Base-by-base conservation (phyloP, 2,888 invertebrate species). In the Drosophila paracracens region DNA sequence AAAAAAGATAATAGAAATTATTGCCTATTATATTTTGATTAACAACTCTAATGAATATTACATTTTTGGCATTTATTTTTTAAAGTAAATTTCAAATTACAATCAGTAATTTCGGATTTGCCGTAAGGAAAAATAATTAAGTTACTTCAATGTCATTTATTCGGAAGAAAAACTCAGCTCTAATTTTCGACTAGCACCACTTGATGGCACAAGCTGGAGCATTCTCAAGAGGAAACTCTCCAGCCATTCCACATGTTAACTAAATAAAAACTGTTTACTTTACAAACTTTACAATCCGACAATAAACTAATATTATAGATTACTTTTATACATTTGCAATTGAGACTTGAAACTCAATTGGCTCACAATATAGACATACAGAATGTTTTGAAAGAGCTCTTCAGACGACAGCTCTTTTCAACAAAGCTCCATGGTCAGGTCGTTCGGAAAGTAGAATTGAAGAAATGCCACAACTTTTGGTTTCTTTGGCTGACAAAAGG, bases 401-500 rank as follows among this genome's bases (percentile, higher is more conserved):
- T 70, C 16, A 65, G 51, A 46, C 48, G 58, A 65, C 59, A 52
- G 64, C 56, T 59, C 59, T 67, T 77, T 77, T 50, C 25, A 33
- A 52, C 31, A 38, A 21, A 21, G 10, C 50, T 62, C 25, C 13
- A 7, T 36, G 35, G 18, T n/a, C 25, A 25, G 33, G 33, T 52
- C 38, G 29, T 21, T 27, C 38, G 33, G 13, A 4, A 40, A 21
- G 29, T 40, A 29, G 46, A 21, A 40, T 68, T 48, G n/a, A 65
- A 50, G 62, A 60, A 76, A 79, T 76, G 35, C 61, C 76, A 35
- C 43, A 82, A 78, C 48, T 76, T 73, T 51, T 61, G 53, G 67
- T 70, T 70, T 68, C 69, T 58, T 71, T 68, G 75, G 69, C 89
- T 88, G 85, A 77, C 77, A 89, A 88, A 89, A 80, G 88, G 73